Percentiles rank a stretch among this genome's conserved stretches.
These are phyloP conservation scores for Rotaria macrura DNA, from an alignment of 2,888 invertebrate genomes.

Conservation along the genomic window DNA sequence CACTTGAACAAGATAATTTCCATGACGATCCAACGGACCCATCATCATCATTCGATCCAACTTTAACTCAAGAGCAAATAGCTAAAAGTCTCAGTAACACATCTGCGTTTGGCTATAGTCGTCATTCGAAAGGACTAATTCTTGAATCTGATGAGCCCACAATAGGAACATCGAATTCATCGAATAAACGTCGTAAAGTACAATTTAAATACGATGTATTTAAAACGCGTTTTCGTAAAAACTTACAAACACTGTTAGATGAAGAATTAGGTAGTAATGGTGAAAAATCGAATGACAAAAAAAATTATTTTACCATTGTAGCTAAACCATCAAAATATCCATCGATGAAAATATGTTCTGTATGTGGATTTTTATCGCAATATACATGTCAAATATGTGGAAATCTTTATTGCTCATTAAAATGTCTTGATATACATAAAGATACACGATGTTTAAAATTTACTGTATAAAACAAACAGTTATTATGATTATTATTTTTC, in stretches of 20 bases:
- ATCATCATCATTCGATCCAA: not conserved
- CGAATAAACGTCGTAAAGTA: conserved; percentile 8
- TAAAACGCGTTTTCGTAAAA: conserved; percentile 12
- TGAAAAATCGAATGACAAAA: not conserved
- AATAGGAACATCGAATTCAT: not conserved
- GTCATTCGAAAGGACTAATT: not conserved
- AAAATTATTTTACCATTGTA: not conserved
- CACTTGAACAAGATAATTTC: conserved; percentile 20
- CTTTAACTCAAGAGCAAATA: not conserved
- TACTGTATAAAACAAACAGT: not conserved
- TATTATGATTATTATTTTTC: not conserved
- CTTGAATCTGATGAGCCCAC: not conserved
- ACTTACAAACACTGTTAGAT: conserved; percentile 11
- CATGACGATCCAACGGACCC: not conserved
- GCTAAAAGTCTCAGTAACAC: not conserved
- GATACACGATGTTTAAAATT: conserved; percentile 22
- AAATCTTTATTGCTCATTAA: conserved; percentile 13
- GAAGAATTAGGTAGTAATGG: not conserved
- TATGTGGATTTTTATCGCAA: not conserved
- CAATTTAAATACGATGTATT: conserved; percentile 21
- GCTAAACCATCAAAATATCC: conserved; percentile 20
- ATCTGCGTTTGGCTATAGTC: not conserved
- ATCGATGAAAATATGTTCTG: not conserved
- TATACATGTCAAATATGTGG: conserved; percentile 16
- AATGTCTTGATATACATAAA: conserved; percentile 20